phyloP scores from a whole-genome alignment of 2,113 vertebrate species.

The Opisthocomus hoazin region DNA sequence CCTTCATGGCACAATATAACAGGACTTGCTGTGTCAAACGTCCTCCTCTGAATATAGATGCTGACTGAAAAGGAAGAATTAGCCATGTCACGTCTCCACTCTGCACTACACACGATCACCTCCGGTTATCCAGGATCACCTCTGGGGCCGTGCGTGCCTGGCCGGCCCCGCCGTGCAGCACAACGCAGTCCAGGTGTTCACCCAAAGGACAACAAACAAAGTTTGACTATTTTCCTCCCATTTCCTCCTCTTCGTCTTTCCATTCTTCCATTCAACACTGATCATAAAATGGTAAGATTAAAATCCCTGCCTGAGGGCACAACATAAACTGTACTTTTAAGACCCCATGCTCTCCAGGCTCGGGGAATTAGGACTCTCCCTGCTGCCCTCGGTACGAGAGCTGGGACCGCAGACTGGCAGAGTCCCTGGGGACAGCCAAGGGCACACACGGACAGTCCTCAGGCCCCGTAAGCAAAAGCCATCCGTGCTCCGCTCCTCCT shows the following conservation, averaged over 20 bases:
- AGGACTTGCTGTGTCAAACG: not conserved
- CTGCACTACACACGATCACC: not conserved
- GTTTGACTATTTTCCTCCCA: not conserved
- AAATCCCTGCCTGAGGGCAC: not conserved
- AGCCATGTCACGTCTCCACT: not conserved
- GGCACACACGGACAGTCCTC: not conserved
- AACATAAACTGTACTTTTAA: not conserved
- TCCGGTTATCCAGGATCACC: not conserved
- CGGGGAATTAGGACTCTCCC: not conserved
- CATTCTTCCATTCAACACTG: not conserved
- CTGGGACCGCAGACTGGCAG: not conserved
- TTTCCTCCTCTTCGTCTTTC: not conserved
- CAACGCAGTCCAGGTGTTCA: not conserved
- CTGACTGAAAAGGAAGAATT: not conserved
- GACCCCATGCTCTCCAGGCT: not conserved
- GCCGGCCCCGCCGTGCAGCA: fast-evolving
- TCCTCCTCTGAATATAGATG: not conserved
- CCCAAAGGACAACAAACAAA: not conserved
- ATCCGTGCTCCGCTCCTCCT: not conserved
- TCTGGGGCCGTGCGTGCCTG: not conserved
- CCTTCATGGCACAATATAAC: not conserved
- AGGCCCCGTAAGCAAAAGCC: not conserved
- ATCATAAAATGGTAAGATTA: not conserved
- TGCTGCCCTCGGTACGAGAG: not conserved
- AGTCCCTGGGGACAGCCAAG: not conserved